Evolutionary conservation across 2,113 vertebrate genomes (phyloP), one percentile per base, ranked within the genome.

Genomic region (Gila orcuttii): DNA sequence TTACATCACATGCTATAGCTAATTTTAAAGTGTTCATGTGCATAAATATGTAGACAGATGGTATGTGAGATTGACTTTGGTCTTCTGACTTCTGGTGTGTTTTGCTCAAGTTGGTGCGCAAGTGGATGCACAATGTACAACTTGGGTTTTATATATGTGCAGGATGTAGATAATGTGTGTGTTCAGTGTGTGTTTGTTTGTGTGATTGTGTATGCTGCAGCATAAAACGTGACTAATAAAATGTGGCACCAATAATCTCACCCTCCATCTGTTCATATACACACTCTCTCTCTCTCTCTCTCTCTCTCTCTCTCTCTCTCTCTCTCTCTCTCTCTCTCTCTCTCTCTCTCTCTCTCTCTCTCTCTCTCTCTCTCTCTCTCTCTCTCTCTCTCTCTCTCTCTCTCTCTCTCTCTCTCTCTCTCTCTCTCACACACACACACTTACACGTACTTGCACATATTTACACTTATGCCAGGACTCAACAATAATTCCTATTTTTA

Each of bases 221-320:
- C 66, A 13, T 82, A 77, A 84, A 87, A 89, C 89, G 86, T 88
- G 89, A 91, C 88, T 82, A 74, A 81, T 19, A 87, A 86, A 89
- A 84, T 85, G 86, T 86, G 60, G 89, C 89, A 89, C 88, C 87
- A 85, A 83, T 91, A 68, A 90, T 83, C 78, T 88, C 64, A 33
- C 73, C 85, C 64, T 60, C 88, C 90, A 90, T 93, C 92, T 92
- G 91, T 88, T 92, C 66, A 42, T 66, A 47, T 23, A 0, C 3
- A 39, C 47, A 55, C 64, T 69, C 9, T 52, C 83, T 28, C 28
- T 28, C 28, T 28, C 28, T 28, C 28, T 28, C 28, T 28, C 28
- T 28, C 28, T 28, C 28, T 28, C 28, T 28, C 28, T 1, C 28
- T 28, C 28, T 1, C 28, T 28, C 28, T 1, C 28, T 28, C 28